Evolutionary conservation across 1,140 invertebrate genomes (phyloP), one percentile per base, ranked within the genome.

Genomic region (fruit fly (Drosophila melanogaster)): DNA sequence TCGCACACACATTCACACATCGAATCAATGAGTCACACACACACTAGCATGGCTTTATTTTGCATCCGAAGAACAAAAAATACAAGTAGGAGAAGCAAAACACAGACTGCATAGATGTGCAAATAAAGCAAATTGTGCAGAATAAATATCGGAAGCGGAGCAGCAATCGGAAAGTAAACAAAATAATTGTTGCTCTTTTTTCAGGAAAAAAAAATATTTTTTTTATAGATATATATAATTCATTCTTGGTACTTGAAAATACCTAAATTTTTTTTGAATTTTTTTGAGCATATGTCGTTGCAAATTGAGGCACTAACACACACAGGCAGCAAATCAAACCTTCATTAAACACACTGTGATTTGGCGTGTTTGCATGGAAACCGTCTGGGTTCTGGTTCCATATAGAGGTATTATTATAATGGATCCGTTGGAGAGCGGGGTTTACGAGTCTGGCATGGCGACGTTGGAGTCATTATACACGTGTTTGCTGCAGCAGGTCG

Each of bases 391-490:
- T 30, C 30, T 30, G 26, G 19, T 40, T 51, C 15, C 49, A 51
- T 33, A 35, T 35, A 35, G 49, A 24, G 33, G 19, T 30, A 19
- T 38, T 30, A 19, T 38, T 43, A 50, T 38, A 38, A 38, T 41
- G 35, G 47, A 14, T 51, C 37, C 47, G 24, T 33, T 35, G 44
- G 33, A 11, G 47, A 15, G 47, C 47, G 47, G 10, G n/a, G 47
- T 15, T 14, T 76, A 7, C 40, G 50, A 55, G 47, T 76, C 17
- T 55, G 62, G 55, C 43, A 50, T 57, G 54, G 57, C 57, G 75
- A 47, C 56, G 62, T 57, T 78, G 38, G 19, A 59, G 76, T 73
- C 76, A 58, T 72, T 79, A 54, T 56, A 75, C 80, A 84, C 80
- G 70, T 79, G 74, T 72, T 66, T 46, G 47, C 40, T 65, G 59